Evolutionary conservation across 2,113 vertebrate species (phyloP).

Genomic region (Oceanodroma tethys): DNA sequence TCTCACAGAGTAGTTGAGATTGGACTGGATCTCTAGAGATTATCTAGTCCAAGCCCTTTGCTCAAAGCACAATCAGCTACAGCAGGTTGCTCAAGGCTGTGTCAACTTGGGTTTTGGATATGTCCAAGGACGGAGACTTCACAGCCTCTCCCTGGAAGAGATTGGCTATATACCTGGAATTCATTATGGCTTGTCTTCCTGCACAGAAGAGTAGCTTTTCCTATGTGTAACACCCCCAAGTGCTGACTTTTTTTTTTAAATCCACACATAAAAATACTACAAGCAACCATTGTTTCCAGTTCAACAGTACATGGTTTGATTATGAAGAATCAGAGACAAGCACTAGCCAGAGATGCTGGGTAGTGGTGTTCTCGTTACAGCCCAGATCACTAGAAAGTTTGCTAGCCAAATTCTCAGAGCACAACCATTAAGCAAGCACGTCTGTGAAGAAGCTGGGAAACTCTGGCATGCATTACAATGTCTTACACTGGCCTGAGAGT

Average conservation of each 20-base stretch:
- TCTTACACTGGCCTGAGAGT: neutral
- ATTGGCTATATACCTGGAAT: neutral
- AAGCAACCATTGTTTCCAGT: neutral
- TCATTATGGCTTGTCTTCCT: neutral
- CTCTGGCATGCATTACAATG: neutral
- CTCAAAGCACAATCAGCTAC: neutral
- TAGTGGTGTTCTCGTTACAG: neutral
- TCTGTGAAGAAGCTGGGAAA: neutral
- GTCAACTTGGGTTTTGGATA: neutral
- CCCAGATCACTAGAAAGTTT: neutral
- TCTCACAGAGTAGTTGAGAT: neutral
- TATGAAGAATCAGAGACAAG: neutral
- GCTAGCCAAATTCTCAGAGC: neutral
- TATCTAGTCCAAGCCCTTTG: neutral
- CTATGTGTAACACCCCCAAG: neutral
- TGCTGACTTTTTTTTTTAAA: neutral
- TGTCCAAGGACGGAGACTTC: neutral
- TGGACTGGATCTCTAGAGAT: neutral
- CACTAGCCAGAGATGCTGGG: neutral
- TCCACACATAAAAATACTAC: neutral
- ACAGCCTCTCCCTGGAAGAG: neutral
- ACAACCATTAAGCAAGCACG: fast-evolving
- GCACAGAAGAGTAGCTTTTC: neutral
- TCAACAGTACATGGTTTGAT: neutral
- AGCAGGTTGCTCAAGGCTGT: neutral